These are phyloP conservation scores for Sylvilagus bachmani DNA, from an alignment of 2,113 vertebrate species.

Conservation along the genomic window DNA sequence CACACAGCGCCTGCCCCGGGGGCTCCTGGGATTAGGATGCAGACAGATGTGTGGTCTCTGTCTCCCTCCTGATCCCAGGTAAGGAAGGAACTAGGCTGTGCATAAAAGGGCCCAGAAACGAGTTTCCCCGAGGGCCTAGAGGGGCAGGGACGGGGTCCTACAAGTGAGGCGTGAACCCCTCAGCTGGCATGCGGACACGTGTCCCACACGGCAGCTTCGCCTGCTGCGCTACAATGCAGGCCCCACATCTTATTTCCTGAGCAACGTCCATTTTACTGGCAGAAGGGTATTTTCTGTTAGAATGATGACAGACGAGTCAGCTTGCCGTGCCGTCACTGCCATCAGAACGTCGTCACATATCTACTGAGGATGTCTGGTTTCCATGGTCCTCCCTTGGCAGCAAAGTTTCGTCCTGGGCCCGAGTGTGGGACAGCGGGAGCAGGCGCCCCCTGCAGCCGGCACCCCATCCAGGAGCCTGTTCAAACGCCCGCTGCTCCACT, in stretches of 20 bases:
- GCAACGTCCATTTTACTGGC: not conserved
- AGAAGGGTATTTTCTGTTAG: not conserved
- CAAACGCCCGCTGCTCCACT: no score
- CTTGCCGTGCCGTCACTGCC: not conserved
- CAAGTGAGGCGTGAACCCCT: not conserved
- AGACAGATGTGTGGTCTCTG: not conserved
- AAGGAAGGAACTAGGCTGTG: not conserved
- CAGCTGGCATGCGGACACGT: not conserved
- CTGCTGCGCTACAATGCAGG: no score
- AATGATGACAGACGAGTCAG: not conserved
- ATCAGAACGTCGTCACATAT: not conserved
- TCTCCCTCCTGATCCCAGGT: not conserved
- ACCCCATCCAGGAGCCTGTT: no score
- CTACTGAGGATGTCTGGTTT: not conserved
- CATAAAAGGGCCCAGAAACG: not conserved
- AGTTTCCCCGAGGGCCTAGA: not conserved
- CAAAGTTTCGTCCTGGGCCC: not conserved
- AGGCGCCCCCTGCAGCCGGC: no score
- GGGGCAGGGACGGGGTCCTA: not conserved
- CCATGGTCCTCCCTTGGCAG: not conserved
- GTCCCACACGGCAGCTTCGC: no score
- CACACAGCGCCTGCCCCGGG: not conserved
- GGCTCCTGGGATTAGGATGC: not conserved
- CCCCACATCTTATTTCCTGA: not conserved
- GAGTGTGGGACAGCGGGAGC: no score